Percentiles rank a stretch among this genome's conserved stretches.
These are phyloP conservation scores for Neodiprion lecontei DNA, from an alignment of 1,140 invertebrate genomes.

Conservation along the genomic window DNA sequence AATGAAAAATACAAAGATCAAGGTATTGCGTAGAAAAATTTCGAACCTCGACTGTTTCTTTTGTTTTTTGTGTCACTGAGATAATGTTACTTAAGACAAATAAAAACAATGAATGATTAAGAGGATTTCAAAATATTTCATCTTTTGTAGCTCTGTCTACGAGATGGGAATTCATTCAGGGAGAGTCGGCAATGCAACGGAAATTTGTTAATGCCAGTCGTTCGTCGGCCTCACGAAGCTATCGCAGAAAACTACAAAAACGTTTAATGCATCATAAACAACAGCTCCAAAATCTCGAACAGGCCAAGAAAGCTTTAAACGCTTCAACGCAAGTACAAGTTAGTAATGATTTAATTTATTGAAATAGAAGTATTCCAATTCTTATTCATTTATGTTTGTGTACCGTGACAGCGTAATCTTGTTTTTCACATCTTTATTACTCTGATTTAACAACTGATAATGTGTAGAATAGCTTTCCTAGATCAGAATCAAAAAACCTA, in stretches of 20 bases:
- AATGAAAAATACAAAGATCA: slow-evolving; percentile 56
- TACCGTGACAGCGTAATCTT: not conserved
- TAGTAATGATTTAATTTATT: slow-evolving; percentile 18
- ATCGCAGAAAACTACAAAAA: slow-evolving; percentile 75
- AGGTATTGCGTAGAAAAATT: slow-evolving; percentile 35
- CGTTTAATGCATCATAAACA: slow-evolving; percentile 74
- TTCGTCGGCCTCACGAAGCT: slow-evolving; percentile 60
- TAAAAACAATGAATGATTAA: not conserved
- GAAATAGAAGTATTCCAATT: slow-evolving; percentile 9
- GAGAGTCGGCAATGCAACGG: slow-evolving; percentile 70
- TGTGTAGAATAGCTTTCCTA: not conserved
- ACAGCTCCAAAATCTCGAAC: slow-evolving; percentile 74
- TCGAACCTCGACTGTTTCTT: not conserved
- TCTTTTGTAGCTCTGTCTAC: slow-evolving; percentile 55
- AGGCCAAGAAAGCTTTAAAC: slow-evolving; percentile 66
- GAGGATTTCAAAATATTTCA: not conserved
- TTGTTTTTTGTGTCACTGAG: not conserved
- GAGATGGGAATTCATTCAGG: slow-evolving; percentile 85
- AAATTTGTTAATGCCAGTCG: slow-evolving; percentile 60
- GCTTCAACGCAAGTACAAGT: slow-evolving; percentile 66
- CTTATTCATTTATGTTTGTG: slow-evolving; percentile 22
- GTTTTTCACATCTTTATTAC: too few species aligned
- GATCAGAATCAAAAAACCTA: too few species aligned
- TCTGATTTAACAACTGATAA: not conserved
- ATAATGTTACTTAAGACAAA: not conserved